Conservation (phyloP, 1,140 invertebrate genomes). For the Leptinotarsa defecta region DNA sequence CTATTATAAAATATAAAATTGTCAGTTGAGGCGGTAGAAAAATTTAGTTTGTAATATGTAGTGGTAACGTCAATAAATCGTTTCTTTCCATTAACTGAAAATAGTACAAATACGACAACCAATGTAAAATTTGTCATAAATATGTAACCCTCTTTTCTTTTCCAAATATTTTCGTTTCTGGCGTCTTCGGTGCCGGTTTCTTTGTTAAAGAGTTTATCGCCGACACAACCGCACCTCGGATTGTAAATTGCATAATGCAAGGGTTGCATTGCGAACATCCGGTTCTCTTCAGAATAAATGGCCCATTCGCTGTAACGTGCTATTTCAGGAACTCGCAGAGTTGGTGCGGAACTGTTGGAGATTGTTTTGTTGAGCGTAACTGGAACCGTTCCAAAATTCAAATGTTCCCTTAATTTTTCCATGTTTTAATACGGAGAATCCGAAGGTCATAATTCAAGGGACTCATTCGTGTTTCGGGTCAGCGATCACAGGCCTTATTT, state of each 20-base stretch:
- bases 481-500: background rate
- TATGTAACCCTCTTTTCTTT: too few relatives aligned
- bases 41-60: too few relatives aligned
- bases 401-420: background rate
- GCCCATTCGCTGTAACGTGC: slow-evolving; percentile 1
- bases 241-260: slow-evolving; percentile 4
- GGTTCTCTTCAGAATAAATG: slow-evolving; percentile 6
- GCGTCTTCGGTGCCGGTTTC: too few relatives aligned
- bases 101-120: too few relatives aligned
- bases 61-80: too few relatives aligned
- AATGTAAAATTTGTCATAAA: too few relatives aligned
- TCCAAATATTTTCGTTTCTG: too few relatives aligned
- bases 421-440: background rate
- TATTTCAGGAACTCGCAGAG: slow-evolving; percentile 5
- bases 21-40: too few relatives aligned
- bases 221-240: slow-evolving; percentile 1
- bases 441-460: background rate
- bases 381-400: slow-evolving; percentile 8
- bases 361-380: slow-evolving; percentile 8
- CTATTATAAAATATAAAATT: too few relatives aligned
- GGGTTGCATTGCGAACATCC: slow-evolving; percentile 5
- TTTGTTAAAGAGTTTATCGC: background rate
- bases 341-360: slow-evolving; percentile 4
- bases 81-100: too few relatives aligned
- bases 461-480: background rate